Evolutionary conservation across 2,113 vertebrate genomes (phyloP).

Genomic region (Gavialis gangeticus): DNA sequence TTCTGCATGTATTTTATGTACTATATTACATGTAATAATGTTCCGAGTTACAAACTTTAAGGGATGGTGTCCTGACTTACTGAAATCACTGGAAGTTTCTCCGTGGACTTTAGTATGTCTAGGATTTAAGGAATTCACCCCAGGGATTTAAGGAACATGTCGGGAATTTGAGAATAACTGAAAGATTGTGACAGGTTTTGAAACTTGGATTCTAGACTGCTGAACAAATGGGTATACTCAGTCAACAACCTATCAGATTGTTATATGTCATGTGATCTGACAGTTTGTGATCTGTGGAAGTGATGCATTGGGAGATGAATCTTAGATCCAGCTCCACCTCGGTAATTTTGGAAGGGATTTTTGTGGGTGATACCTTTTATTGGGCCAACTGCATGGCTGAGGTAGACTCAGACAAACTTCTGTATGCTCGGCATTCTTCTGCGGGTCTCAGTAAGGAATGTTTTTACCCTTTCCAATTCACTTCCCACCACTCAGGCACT

Average conservation of each 20-base stretch:
- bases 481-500: not conserved
- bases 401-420: too few species aligned
- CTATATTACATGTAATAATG: rapidly evolving
- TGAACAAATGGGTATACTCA: not conserved
- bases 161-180: not conserved
- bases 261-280: not conserved
- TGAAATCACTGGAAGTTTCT: not conserved
- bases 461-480: not conserved
- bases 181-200: not conserved
- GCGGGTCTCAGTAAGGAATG: not conserved
- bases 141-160: not conserved
- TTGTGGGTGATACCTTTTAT: too few species aligned
- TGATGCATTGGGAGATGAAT: not conserved
- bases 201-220: not conserved
- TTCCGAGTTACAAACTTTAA: not conserved
- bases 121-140: not conserved
- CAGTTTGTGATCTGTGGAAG: not conserved
- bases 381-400: too few species aligned
- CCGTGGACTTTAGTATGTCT: not conserved
- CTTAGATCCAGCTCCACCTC: not conserved
- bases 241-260: not conserved
- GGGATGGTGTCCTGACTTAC: not conserved
- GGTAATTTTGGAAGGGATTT: too few species aligned
- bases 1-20: not conserved
- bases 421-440: too few species aligned